A percentile compares a stretch with the other conserved stretches of the same genome.
phyloP scores from a whole-genome alignment of 1,140 invertebrate genomes.

The Uloborus diversus region DNA sequence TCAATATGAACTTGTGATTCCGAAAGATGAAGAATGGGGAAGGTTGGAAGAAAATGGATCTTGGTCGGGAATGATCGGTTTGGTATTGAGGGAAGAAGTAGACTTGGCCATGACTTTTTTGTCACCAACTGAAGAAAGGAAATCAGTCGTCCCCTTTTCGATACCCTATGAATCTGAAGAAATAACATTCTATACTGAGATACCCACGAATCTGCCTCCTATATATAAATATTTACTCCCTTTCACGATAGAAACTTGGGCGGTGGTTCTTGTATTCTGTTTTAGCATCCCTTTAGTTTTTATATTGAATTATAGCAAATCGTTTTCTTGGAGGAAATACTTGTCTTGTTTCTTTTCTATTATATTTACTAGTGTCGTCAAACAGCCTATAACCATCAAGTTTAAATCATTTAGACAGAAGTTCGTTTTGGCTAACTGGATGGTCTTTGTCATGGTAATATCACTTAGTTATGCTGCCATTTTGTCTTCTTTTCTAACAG shows the following conservation, averaged over 20 bases:
- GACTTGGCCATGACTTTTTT: background rate
- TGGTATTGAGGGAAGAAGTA: background rate
- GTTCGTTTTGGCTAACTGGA: background rate
- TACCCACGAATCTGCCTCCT: background rate
- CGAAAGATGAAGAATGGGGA: background rate
- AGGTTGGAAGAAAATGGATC: background rate
- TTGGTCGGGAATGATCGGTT: background rate
- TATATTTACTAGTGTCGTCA: too few relatives aligned
- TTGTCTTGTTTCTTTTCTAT: background rate
- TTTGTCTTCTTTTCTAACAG: conserved; percentile 6
- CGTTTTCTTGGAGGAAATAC: too few relatives aligned
- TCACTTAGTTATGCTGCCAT: background rate
- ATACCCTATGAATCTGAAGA: background rate
- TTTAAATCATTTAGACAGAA: background rate
- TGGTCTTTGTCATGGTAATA: background rate
- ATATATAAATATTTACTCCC: background rate
- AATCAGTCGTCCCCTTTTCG: background rate
- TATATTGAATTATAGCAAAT: background rate
- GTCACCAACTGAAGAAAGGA: background rate
- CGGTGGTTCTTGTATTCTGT: background rate
- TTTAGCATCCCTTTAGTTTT: background rate
- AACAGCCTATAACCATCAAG: background rate
- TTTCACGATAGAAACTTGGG: background rate
- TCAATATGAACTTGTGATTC: background rate
- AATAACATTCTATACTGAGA: background rate